Evolutionary conservation across 2,888 invertebrate genomes (phyloP).

Genomic region (Platycnemis pennipes): DNA sequence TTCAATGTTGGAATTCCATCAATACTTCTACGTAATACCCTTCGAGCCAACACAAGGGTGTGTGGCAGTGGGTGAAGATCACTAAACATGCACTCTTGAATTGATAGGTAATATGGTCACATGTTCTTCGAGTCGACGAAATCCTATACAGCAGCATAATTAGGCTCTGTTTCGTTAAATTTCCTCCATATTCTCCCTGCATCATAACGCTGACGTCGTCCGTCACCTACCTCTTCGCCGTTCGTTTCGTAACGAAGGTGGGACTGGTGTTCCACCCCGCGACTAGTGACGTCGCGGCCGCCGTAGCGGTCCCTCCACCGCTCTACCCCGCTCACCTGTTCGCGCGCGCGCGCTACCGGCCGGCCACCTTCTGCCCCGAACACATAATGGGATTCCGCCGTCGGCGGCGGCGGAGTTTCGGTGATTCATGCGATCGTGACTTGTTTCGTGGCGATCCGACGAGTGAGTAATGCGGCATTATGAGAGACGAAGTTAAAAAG

Average conservation of each 20-base stretch:
- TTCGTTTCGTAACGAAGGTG: not conserved
- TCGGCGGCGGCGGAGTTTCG: slow-evolving; percentile 44
- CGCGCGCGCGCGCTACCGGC: not conserved
- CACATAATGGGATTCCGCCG: slow-evolving; percentile 58
- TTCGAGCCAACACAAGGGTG: too few relatives aligned
- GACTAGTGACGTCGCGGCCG: not conserved
- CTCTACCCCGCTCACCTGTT: not conserved
- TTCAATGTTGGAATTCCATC: too few relatives aligned
- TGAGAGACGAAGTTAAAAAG: slow-evolving; percentile 25
- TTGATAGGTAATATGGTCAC: too few relatives aligned
- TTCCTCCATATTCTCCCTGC: not conserved
- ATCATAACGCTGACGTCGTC: not conserved
- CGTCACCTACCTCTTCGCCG: not conserved
- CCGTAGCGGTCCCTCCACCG: not conserved
- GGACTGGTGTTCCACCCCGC: not conserved
- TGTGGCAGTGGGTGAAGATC: too few relatives aligned
- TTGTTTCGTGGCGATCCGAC: slow-evolving; percentile 41
- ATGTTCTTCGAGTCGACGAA: not conserved
- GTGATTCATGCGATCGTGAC: slow-evolving; percentile 65
- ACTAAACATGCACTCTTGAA: too few relatives aligned
- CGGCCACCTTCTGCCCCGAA: not conserved
- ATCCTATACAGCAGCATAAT: not conserved
- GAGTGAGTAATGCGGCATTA: slow-evolving; percentile 60
- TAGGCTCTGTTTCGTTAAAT: not conserved
- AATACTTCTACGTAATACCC: too few relatives aligned